Evolutionary conservation across 2,888 invertebrate genomes (phyloP), one percentile per base, ranked within the genome.

Genomic region (Selenia dentaria): DNA sequence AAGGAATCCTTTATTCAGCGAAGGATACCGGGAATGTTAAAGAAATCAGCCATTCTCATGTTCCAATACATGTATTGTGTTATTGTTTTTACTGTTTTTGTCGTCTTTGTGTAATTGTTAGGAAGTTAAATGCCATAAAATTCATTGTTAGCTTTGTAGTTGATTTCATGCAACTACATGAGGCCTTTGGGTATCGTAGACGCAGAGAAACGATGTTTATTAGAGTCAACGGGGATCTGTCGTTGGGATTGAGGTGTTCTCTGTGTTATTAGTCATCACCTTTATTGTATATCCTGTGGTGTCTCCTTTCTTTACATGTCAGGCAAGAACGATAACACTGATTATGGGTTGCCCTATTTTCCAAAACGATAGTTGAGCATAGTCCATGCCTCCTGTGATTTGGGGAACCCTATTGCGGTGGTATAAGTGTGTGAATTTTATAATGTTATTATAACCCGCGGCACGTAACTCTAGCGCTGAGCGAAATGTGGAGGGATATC

Each of bases 81-180:
- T 60, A 75, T 86, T 87, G 86, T 87, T 80, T 82, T 77, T 73
- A 73, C 59, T 71, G 67, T 80, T 81, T n/a, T 79, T 82, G 74
- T 68, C 55, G 57, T 62, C 76, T 76, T 86, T 87, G 82, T 84
- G 67, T 72, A 62, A 83, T 88, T 89, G 86, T 87, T 81, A 79
- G 83, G 89, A 75, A 89, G 89, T 90, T 88, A 87, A 86, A 87
- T 87, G 85, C 82, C 73, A 84, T 88, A 85, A 85, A 82, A 62
- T 63, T 62, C 54, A 74, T 87, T 89, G 87, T 85, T 28, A 24
- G 37, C 54, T 67, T 84, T 84, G 84, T 87, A 62, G 49, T 8
- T 9, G 64, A 87, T 90, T 83, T 88, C 81, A 89, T 74, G 82
- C 69, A 70, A 66, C 74, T 61, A 69, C 71, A 64, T 71, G 75